phyloP scores from a whole-genome alignment of 2,888 invertebrate genomes.

The Timema cristinae region DNA sequence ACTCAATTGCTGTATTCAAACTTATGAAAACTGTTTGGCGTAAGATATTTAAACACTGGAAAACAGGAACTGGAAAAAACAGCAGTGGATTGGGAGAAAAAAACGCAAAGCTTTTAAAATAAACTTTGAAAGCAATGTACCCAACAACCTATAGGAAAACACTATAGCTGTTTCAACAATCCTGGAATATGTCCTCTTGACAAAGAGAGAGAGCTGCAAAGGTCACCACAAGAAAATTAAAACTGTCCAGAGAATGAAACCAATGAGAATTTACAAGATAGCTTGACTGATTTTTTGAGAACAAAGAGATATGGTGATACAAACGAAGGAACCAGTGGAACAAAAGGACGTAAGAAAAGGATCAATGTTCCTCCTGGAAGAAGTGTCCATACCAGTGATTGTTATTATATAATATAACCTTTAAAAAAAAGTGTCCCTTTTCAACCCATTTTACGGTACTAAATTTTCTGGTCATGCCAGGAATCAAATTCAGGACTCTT shows the following conservation, averaged over 20 bases:
- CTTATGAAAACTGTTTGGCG: constrained; percentile 37
- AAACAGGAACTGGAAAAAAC: not conserved
- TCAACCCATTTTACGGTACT: constrained; percentile 13
- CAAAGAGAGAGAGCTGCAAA: not conserved
- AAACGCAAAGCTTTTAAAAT: not conserved
- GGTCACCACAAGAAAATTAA: not conserved
- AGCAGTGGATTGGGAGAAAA: too few species aligned
- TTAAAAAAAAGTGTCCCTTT: not conserved
- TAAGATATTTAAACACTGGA: constrained; percentile 27
- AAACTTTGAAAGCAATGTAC: not conserved
- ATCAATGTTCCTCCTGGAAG: not conserved
- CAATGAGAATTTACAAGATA: not conserved
- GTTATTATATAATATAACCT: too few species aligned
- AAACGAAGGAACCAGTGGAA: not conserved
- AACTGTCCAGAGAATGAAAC: not conserved
- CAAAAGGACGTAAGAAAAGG: not conserved
- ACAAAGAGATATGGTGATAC: not conserved
- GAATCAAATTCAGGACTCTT: too few species aligned
- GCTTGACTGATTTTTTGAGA: not conserved
- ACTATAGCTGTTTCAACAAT: constrained; percentile 5
- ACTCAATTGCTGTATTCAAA: constrained; percentile 36
- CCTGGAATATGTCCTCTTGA: constrained; percentile 15
- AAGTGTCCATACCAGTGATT: not conserved
- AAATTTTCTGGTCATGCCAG: not conserved
- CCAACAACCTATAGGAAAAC: not conserved